A percentile compares a stretch with the other conserved stretches of the same genome.
Conservation (phyloP, 2,797 vertebrate species). For the Sebastes vulpes region DNA sequence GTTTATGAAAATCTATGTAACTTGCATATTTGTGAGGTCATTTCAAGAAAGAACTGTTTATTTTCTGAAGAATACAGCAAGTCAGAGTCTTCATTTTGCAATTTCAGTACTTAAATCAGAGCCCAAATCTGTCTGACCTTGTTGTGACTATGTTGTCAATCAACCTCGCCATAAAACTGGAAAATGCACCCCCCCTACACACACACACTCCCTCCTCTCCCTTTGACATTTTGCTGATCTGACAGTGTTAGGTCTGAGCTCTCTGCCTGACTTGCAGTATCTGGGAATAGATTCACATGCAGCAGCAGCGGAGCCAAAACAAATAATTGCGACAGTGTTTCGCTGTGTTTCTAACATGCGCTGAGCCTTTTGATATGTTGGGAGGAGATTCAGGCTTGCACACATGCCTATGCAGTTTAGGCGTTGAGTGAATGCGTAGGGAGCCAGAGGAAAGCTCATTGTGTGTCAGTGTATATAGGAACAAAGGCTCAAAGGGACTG, state of each 20-base stretch:
- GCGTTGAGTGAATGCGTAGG: neutral
- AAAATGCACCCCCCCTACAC: neutral
- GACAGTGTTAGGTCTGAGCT: conserved; percentile 39
- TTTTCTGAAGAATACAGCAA: neutral
- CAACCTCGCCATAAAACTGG: neutral
- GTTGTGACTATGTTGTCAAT: neutral
- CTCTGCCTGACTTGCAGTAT: conserved; percentile 45
- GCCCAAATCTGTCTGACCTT: conserved; percentile 12
- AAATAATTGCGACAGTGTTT: conserved; percentile 45
- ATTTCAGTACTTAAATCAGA: neutral
- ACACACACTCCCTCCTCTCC: neutral
- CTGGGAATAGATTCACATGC: conserved; percentile 43
- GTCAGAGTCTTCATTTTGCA: neutral
- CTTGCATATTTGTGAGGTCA: neutral
- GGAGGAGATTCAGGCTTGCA: conserved; percentile 3
- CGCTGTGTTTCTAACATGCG: conserved; percentile 20
- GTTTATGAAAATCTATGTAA: neutral
- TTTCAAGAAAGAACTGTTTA: neutral
- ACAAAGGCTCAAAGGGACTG: neutral
- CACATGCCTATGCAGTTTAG: neutral
- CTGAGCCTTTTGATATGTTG: conserved; percentile 13
- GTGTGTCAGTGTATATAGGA: conserved; percentile 3
- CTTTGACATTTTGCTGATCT: conserved; percentile 68
- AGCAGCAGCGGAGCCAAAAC: conserved; percentile 43
- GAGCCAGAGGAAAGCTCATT: conserved; percentile 7